phyloP scores from a whole-genome alignment of 2,888 invertebrate genomes.

The Calephelis perditalis region DNA sequence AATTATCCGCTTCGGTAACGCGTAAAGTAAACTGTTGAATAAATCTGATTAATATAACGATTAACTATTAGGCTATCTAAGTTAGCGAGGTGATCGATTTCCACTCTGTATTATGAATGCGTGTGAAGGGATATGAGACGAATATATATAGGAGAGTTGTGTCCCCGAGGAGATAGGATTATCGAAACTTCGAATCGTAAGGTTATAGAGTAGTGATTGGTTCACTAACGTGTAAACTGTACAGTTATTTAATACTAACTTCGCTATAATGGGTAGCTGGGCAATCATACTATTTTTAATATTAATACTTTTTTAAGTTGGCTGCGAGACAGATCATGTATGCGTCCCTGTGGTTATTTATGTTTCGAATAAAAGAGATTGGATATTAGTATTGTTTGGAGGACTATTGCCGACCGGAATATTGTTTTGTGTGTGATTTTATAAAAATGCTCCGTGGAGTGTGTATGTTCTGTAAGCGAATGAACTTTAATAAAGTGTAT shows the following conservation, averaged over 20 bases:
- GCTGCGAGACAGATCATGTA: slow-evolving; percentile 56
- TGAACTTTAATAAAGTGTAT: slow-evolving; percentile 54
- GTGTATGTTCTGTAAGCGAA: slow-evolving; percentile 35
- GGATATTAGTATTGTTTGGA: slow-evolving; percentile 39
- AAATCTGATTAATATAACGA: slow-evolving; percentile 72
- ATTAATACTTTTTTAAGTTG: slow-evolving; percentile 57
- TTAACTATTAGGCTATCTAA: slow-evolving; percentile 62
- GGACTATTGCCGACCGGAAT: slow-evolving; percentile 26
- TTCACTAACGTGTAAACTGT: slow-evolving; percentile 60
- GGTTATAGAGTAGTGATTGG: slow-evolving; percentile 63
- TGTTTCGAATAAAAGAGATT: slow-evolving; percentile 43
- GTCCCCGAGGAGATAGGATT: slow-evolving; percentile 12
- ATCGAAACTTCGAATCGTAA: slow-evolving; percentile 22
- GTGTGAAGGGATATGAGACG: slow-evolving; percentile 13
- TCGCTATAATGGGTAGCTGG: slow-evolving; percentile 74
- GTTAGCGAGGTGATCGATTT: slow-evolving; percentile 40
- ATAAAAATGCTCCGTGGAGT: slow-evolving; percentile 29
- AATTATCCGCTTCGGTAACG: slow-evolving; percentile 65
- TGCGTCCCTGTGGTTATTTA: slow-evolving; percentile 54
- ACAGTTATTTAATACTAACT: slow-evolving; percentile 73
- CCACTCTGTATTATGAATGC: slow-evolving; percentile 11
- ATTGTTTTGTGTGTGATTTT: slow-evolving; percentile 32
- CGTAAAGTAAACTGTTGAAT: slow-evolving; percentile 70
- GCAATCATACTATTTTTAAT: slow-evolving; percentile 73
- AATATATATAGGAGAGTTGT: slow-evolving; percentile 45